Percentiles rank a stretch among this genome's conserved stretches.
Evolutionary conservation across 2,888 invertebrate genomes (phyloP).

Genomic region (Drosophila leonis): DNA sequence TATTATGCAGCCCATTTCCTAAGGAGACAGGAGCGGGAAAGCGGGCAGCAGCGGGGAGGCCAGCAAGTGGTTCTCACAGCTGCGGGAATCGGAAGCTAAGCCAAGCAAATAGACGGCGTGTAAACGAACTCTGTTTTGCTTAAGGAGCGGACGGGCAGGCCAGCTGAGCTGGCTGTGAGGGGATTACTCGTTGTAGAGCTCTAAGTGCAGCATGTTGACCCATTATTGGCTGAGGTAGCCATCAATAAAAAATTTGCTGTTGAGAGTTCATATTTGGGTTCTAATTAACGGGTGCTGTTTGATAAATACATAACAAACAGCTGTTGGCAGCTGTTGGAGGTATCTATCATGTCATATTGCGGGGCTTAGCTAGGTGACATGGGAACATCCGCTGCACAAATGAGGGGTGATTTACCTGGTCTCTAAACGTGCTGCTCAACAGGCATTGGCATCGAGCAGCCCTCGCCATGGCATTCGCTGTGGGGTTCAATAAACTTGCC

Average conservation of each 20-base stretch:
- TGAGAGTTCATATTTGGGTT: conserved; percentile 47
- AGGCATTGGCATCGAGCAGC: conserved; percentile 41
- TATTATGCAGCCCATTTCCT: conserved; percentile 75
- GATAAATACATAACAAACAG: conserved; percentile 66
- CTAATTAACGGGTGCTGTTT: conserved; percentile 56
- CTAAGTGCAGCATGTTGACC: conserved; percentile 58
- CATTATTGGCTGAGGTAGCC: conserved; percentile 48
- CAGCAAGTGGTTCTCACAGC: conserved; percentile 52
- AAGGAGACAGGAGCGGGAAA: conserved; percentile 7
- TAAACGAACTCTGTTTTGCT: conserved; percentile 65
- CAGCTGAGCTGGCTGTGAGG: neutral
- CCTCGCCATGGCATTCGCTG: conserved; percentile 41
- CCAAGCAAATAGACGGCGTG: conserved; percentile 68
- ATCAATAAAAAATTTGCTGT: conserved; percentile 62
- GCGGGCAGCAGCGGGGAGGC: neutral
- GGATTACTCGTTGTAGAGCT: neutral
- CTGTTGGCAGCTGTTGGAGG: conserved; percentile 46
- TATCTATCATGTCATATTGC: conserved; percentile 62
- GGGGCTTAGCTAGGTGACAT: conserved; percentile 68
- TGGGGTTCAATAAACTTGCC: conserved; percentile 68
- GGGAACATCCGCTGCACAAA: conserved; percentile 67
- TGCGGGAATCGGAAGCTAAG: conserved; percentile 66
- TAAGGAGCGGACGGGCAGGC: neutral
- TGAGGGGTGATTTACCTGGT: conserved; percentile 40
- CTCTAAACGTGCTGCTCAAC: conserved; percentile 4